These are phyloP conservation scores for Pyxicephalus adspersus DNA, from an alignment of 2,113 vertebrate species.

Conservation along the genomic window DNA sequence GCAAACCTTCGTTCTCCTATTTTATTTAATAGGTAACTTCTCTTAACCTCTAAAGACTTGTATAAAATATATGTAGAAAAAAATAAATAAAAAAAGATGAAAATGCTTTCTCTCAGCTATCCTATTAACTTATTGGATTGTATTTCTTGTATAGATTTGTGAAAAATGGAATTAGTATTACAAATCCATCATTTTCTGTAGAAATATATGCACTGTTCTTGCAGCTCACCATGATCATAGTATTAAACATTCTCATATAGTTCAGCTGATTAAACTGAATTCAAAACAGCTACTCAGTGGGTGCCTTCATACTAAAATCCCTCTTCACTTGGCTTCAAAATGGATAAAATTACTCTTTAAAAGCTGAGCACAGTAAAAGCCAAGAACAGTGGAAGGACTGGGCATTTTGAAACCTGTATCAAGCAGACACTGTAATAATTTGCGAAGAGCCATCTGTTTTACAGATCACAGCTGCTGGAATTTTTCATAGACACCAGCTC, in stretches of 20 bases:
- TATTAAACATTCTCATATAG: not conserved
- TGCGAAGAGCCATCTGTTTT: conserved; percentile 44
- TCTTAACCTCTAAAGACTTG: too few relatives aligned
- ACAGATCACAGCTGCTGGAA: conserved; percentile 46
- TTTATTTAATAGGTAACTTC: too few relatives aligned
- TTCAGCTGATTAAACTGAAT: conserved; percentile 2
- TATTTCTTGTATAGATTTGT: not conserved
- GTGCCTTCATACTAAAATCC: conserved; percentile 20
- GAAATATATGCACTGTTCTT: not conserved
- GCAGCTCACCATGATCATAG: not conserved
- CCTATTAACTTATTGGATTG: too few relatives aligned
- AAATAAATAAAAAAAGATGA: too few relatives aligned
- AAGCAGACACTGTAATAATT: conserved; percentile 42
- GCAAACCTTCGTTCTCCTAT: too few relatives aligned
- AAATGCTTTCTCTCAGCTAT: too few relatives aligned
- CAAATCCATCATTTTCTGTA: not conserved
- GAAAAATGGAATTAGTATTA: not conserved
- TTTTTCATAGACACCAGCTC: conserved; percentile 43
- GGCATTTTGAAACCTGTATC: conserved; percentile 26
- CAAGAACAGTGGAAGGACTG: conserved; percentile 30
- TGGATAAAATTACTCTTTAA: conserved; percentile 39
- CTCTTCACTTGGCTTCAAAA: conserved; percentile 4
- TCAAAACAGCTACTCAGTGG: conserved; percentile 2
- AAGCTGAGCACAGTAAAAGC: conserved; percentile 29
- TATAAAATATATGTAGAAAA: too few relatives aligned